phyloP scores from a whole-genome alignment of 2,113 vertebrate species.

The Vulpes vulpes region DNA sequence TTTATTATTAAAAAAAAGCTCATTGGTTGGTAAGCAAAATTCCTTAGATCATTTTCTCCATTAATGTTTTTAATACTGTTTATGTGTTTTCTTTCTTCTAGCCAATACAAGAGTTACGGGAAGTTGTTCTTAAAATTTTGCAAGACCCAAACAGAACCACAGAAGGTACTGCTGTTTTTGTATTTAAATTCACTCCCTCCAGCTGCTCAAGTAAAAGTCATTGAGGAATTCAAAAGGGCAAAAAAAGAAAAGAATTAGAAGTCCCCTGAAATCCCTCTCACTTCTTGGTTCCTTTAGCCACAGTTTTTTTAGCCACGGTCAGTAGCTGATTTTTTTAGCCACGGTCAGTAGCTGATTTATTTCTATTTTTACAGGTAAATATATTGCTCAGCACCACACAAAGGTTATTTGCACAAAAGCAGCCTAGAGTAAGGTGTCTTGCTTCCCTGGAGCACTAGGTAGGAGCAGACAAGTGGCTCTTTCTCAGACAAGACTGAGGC shows the following conservation, averaged over 20 bases:
- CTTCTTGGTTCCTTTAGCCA: neutral
- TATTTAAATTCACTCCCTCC: constrained; percentile 15
- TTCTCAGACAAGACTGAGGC: constrained; percentile 4
- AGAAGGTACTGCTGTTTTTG: constrained; percentile 80
- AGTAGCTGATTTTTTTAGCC: neutral
- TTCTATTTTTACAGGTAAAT: neutral
- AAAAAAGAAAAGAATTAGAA: neutral
- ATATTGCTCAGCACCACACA: neutral
- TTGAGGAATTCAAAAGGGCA: neutral
- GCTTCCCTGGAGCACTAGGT: neutral
- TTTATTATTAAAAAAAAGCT: constrained; percentile 26
- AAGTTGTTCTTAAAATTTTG: constrained; percentile 80
- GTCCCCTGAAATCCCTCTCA: neutral
- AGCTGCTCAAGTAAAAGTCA: neutral
- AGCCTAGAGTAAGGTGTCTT: neutral
- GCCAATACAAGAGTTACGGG: constrained; percentile 85
- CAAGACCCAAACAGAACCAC: constrained; percentile 65
- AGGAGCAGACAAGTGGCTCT: neutral
- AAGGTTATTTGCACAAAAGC: neutral
- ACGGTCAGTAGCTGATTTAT: neutral
- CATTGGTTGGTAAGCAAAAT: constrained; percentile 4
- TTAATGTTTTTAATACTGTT: constrained; percentile 4
- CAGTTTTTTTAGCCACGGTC: neutral
- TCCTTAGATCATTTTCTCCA: constrained; percentile 38
- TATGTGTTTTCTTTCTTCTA: constrained; percentile 69